Evolutionary conservation across 2,113 vertebrate species (phyloP), one percentile per base, ranked within the genome.

Genomic region (Siniperca knerii): DNA sequence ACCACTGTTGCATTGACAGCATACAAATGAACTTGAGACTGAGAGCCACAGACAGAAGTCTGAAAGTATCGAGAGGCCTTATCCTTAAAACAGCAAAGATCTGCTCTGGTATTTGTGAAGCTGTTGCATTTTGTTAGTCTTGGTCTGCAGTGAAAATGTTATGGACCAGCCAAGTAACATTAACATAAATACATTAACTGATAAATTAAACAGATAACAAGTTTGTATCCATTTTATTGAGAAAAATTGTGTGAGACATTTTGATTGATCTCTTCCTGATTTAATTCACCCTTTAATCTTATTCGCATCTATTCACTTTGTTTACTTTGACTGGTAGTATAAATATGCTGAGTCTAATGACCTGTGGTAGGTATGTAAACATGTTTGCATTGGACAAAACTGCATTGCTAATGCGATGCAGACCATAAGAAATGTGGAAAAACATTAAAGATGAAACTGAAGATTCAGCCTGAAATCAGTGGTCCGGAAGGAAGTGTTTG

Each of bases 401-500:
- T 44, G 21, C 18, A 37, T 18, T 8, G 20, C 44, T 25, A 21
- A 46, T n/a, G 2, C 16, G 29, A 16, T 40, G 23, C 12, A 70
- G 33, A 21, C 8, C 16, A 18, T 57, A 16, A n/a, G 23, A 55
- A 18, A 64, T 42, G 57, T 33, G 44, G 75, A 48, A n/a, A 66
- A 12, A 2, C 23, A 33, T 18, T 46, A 42, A 46, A 4, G 35
- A 37, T 37, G 35, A 37, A 37, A 37, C 35, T 37, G 35, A 37
- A 60, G 33, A 77, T 70, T 66, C 16, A 35, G 68, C 29, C 35
- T 67, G 40, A 69, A 66, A 29, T 66, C 10, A 4, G 44, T 1
- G 13, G 7, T 58, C 57, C 50, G 25, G 69, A 70, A 42, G 58
- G 44, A 72, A 44, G 20, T 35, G 46, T 86, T 70, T 67, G 33